Conservation (phyloP, 1,140 invertebrate species). For the Drosophila pachea region DNA sequence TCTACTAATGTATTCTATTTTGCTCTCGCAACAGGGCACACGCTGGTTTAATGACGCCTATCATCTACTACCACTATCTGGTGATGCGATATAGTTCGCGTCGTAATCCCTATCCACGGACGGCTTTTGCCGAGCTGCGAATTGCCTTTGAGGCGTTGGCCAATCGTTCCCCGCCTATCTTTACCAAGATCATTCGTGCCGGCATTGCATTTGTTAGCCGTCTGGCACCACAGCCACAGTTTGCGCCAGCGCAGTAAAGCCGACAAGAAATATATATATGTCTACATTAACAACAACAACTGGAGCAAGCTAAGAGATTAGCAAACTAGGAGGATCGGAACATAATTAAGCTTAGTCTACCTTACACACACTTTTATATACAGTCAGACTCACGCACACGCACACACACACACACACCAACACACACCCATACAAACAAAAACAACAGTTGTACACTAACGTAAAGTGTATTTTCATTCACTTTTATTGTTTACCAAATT, state of each 20-base stretch:
- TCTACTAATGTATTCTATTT: slow-evolving; percentile 20
- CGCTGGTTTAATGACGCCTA: slow-evolving; percentile 91
- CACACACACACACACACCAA: slow-evolving; percentile 11
- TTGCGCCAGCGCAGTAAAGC: slow-evolving; percentile 57
- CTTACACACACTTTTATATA: slow-evolving; percentile 16
- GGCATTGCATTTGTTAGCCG: slow-evolving; percentile 82
- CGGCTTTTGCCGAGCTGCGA: slow-evolving; percentile 90
- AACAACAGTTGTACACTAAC: neutral
- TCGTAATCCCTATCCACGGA: slow-evolving; percentile 96
- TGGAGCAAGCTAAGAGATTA: slow-evolving; percentile 32
- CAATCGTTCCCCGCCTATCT: slow-evolving; percentile 82
- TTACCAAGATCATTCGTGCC: slow-evolving; percentile 80
- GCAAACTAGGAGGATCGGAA: slow-evolving; percentile 13
- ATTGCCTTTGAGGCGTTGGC: slow-evolving; percentile 82
- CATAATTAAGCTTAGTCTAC: slow-evolving; percentile 38
- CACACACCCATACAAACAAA: neutral
- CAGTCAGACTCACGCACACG: neutral
- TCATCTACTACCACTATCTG: slow-evolving; percentile 97
- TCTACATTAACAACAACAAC: slow-evolving; percentile 13
- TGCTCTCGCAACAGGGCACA: slow-evolving; percentile 84
- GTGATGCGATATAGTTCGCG: slow-evolving; percentile 92
- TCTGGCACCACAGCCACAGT: slow-evolving; percentile 82
- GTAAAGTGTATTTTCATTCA: neutral
- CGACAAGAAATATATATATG: neutral
- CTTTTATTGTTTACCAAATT: slow-evolving; percentile 27